Evolutionary conservation across 2,797 vertebrate species (phyloP), one percentile per base, ranked within the genome.

Genomic region (Crenichthys baileyi): DNA sequence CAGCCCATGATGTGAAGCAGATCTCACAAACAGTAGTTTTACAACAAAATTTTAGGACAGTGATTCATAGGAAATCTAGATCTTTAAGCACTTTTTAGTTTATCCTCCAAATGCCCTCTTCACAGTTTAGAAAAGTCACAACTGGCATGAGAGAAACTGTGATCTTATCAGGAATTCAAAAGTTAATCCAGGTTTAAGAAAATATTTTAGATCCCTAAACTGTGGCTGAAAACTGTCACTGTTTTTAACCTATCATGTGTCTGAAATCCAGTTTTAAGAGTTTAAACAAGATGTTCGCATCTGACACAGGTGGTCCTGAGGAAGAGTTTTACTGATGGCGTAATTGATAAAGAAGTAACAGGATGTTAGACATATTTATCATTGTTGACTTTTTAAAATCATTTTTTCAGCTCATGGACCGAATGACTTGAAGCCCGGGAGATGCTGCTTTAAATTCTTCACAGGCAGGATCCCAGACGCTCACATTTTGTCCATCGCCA

Each of bases 381-480:
- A 8, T 2, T 46, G 11, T 67, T 8, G 24, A 41, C 11, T 18
- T 29, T 24, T 51, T 22, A 8, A 11, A 56, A 67, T n/a, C 24
- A 29, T 39, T 15, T 22, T 15, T n/a, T 53, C 76, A 84, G 82
- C 76, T 31, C 18, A 0, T 0, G 76, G 53, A 16, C 76, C 55
- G 18, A 77, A 71, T 5, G 55, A 56, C 53, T 16, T 58, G 36
- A 29, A 12, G 18, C 76, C 67, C 4, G 78, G 55, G 26, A 1
- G 2, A 5, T 88, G 87, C 76, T 88, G 87, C 80, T 76, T 83
- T 0, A 1, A 26, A 1, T 86, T 83, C 83, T 89, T 53, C n/a
- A 0, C 2, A 0, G 16, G 13, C 15, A 48, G 9, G 36, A 77
- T 87, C 22, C 87, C 72, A 0, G 26, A 16, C 7, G 0, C 0